These are phyloP conservation scores for Crotalus horridus DNA, from an alignment of 2,113 vertebrate species.

Conservation along the genomic window DNA sequence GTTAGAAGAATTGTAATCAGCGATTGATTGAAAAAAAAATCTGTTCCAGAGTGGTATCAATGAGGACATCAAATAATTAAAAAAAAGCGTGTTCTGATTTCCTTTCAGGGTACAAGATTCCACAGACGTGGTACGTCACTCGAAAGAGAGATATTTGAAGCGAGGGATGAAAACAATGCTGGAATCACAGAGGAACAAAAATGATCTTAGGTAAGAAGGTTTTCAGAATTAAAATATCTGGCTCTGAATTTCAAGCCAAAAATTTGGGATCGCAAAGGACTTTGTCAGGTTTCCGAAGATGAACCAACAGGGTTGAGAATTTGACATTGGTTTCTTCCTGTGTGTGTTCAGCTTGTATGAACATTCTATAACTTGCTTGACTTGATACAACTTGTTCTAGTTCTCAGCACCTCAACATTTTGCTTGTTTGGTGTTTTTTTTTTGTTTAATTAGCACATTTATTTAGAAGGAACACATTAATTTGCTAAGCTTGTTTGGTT, in stretches of 20 bases:
- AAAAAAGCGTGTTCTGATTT: constrained; percentile 31
- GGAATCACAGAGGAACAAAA: neutral
- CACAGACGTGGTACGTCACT: neutral
- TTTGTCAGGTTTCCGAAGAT: neutral
- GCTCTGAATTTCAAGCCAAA: neutral
- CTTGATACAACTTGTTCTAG: neutral
- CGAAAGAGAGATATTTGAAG: neutral
- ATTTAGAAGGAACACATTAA: neutral
- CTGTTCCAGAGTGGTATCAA: constrained; percentile 25
- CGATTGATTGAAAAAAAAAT: constrained; percentile 41
- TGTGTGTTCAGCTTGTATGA: neutral
- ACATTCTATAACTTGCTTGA: neutral
- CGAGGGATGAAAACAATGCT: neutral
- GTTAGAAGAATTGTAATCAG: constrained; percentile 55
- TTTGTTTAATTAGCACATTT: neutral
- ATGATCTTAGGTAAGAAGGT: neutral
- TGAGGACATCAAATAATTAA: constrained; percentile 30
- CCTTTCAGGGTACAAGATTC: constrained; percentile 29
- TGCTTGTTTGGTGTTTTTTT: neutral
- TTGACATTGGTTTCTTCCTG: neutral
- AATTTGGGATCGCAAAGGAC: neutral
- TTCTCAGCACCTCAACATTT: neutral
- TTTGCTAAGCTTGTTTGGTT: neutral
- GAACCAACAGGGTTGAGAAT: neutral
- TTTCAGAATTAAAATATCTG: neutral